Conservation (phyloP, 1,140 invertebrate species). For the Mya arenaria region DNA sequence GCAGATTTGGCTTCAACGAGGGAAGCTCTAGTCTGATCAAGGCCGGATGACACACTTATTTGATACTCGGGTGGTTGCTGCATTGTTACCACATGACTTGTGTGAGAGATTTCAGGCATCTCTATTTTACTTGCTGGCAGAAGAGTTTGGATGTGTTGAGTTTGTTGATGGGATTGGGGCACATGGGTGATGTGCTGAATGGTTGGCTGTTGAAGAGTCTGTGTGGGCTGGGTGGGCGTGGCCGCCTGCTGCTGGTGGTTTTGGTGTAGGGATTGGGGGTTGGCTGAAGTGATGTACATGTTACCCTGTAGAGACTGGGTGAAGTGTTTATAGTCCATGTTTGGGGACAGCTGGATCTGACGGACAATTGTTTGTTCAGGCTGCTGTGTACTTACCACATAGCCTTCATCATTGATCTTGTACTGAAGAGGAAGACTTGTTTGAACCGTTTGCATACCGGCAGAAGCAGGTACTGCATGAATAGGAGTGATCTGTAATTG, state of each 20-base stretch:
- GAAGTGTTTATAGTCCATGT: conserved; percentile 46
- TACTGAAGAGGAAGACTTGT: conserved; percentile 29
- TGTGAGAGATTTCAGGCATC: conserved; percentile 35
- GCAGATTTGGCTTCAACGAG: not conserved
- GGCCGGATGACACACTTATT: not conserved
- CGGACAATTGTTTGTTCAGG: conserved; percentile 33
- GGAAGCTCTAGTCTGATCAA: conserved; percentile 26
- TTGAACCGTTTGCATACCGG: conserved; percentile 41
- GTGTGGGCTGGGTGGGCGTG: conserved; percentile 33
- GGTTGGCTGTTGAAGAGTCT: conserved; percentile 13
- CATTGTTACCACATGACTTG: conserved; percentile 34
- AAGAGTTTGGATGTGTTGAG: conserved; percentile 31
- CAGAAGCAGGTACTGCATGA: not conserved
- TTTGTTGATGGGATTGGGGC: conserved; percentile 56
- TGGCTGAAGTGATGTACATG: conserved; percentile 49
- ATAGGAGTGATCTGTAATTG: too few relatives aligned
- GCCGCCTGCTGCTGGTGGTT: conserved; percentile 33
- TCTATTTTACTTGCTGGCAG: conserved; percentile 33
- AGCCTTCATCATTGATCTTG: too few relatives aligned
- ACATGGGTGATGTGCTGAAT: not conserved
- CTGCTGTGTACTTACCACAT: conserved; percentile 21
- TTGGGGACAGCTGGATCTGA: conserved; percentile 43
- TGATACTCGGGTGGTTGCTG: conserved; percentile 53
- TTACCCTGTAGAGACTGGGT: conserved; percentile 39
- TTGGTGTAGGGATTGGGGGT: conserved; percentile 29